Base-by-base conservation (phyloP, 2,888 invertebrate species). In the Hypena proboscidalis region DNA sequence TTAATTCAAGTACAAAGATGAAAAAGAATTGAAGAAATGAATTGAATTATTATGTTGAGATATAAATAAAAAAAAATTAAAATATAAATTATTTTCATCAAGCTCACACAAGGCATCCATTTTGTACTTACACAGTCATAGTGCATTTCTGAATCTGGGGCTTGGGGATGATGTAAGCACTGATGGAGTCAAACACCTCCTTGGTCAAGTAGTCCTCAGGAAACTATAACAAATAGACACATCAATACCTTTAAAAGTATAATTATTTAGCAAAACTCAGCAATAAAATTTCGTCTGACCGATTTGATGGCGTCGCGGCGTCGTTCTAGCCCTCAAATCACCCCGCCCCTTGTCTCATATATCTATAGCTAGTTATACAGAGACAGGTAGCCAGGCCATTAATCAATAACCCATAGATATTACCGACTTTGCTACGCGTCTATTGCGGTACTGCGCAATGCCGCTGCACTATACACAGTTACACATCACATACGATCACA, bases 131-230 rank as follows among this genome's bases (percentile, higher is more conserved):
- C 94, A 98, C 96, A 4, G 98, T 98, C 76, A 99, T 95, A 4
- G 97, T 95, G 74, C 97, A 96, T 60, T 96, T 93, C 75, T 97
- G 96, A 20, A 99, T 92, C 73, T 98, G 97, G 15, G 96, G 95
- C 84, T 98, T 99, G 2, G 98, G 98, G 75, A 99, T 99, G 56
- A 99, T 97, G 77, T 97, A 99, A 13, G 96, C 97, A 77, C 96
- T 97, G 42, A 98, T 95, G 44, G 97, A 95, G 90, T 98, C 98
- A 91, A 99, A 98, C 10, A 96, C 93, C 70, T 98, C 98, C 82
- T 98, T 98, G 0, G 96, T 95, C 31, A 99, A 95, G 76, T 95
- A 97, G 74, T 97, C 96, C 69, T 96, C 95, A 3, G 98, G 98
- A 42, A 97, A 96, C 95, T 96, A 79, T 31, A 88, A 83, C 32